Evolutionary conservation across 2,113 vertebrate species (phyloP).

Genomic region (Gnathonemus echidnorhynchus): DNA sequence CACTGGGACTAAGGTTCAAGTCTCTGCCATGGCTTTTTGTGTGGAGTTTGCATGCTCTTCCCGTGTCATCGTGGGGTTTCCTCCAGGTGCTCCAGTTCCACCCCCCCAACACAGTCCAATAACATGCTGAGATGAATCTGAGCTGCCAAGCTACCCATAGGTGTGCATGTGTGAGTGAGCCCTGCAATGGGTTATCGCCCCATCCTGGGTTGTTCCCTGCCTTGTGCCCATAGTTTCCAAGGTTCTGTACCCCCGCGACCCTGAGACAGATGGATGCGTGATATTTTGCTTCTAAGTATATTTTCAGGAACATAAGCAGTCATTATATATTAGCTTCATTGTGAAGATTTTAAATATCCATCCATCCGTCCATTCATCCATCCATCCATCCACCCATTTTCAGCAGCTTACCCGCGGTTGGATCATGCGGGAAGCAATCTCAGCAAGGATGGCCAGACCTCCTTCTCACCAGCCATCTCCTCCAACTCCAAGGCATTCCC

Average conservation of each 20-base stretch:
- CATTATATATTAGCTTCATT: background rate
- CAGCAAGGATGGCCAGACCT: background rate
- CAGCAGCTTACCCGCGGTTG: background rate
- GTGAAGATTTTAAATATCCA: background rate
- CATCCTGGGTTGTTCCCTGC: background rate
- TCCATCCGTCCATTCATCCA: too few species aligned
- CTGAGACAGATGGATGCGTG: too few species aligned
- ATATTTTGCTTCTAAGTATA: too few species aligned
- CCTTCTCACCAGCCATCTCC: background rate
- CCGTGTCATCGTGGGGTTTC: background rate
- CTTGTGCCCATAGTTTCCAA: background rate
- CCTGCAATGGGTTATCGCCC: background rate
- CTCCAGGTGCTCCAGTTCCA: background rate
- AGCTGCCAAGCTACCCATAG: background rate
- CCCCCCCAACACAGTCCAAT: background rate
- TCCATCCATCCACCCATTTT: background rate
- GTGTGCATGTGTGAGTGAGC: background rate
- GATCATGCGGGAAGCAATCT: background rate
- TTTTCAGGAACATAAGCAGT: too few species aligned
- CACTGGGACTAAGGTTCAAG: background rate
- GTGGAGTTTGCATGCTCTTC: background rate
- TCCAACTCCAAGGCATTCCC: background rate
- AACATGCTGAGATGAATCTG: background rate
- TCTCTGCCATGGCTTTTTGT: background rate
- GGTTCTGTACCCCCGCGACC: too few species aligned